Percentiles rank a stretch among this genome's conserved stretches.
These are phyloP conservation scores for Hemiscyllium ocellatum DNA, from an alignment of 2,113 vertebrate genomes.

Conservation along the genomic window DNA sequence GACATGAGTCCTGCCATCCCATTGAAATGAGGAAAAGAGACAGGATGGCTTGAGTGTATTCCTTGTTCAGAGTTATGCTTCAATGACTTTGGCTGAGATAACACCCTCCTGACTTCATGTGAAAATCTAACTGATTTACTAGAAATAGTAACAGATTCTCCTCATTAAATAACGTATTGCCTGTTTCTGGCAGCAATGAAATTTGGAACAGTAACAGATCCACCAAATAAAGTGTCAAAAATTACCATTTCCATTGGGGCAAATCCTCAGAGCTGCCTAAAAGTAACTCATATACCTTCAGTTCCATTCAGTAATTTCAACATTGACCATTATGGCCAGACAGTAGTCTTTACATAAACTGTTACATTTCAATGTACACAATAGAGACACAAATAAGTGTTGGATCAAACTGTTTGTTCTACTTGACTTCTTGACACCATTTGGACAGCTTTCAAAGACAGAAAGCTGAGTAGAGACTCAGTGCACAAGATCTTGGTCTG, in stretches of 20 bases:
- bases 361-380: neutral
- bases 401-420: neutral
- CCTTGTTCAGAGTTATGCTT: neutral
- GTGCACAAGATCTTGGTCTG: neutral
- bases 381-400: neutral
- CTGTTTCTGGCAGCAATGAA: neutral
- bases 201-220: neutral
- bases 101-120: neutral
- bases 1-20: no score
- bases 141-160: neutral
- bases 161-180: neutral
- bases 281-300: neutral
- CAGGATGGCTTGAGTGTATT: neutral
- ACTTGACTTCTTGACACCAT: neutral
- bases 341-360: neutral
- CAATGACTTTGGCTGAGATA: neutral
- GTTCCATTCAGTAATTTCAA: neutral
- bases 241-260: neutral
- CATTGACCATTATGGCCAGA: neutral
- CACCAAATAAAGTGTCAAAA: neutral
- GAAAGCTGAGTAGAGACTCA: neutral
- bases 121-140: neutral
- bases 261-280: neutral
- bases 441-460: neutral
- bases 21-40: neutral